Percentiles rank a stretch among this genome's conserved stretches.
These are phyloP conservation scores for Lepidurus couesii DNA, from an alignment of 1,140 invertebrate species.

Conservation along the genomic window DNA sequence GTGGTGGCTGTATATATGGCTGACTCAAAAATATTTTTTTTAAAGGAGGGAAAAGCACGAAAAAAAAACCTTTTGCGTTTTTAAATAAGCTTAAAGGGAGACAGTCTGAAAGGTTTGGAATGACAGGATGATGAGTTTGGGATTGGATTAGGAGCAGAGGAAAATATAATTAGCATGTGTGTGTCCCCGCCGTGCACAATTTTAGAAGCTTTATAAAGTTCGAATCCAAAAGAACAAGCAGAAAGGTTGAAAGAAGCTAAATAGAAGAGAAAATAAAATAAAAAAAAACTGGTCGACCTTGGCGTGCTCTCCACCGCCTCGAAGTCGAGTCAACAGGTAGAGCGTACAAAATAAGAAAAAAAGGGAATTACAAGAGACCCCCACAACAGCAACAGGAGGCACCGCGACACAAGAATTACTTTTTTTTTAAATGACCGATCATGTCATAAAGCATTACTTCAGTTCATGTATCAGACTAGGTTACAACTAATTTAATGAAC, in stretches of 20 bases:
- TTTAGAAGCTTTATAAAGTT: neutral
- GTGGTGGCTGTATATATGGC: neutral
- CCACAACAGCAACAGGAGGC: neutral
- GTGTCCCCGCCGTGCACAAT: neutral
- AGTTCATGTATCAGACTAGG: no score
- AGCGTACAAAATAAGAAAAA: neutral
- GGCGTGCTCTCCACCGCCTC: neutral
- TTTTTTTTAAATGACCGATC: neutral
- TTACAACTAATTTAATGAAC: no score
- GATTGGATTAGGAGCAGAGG: neutral
- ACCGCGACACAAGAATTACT: neutral
- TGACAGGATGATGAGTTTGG: slow-evolving; percentile 16
- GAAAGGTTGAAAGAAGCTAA: neutral
- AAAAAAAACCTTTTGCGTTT: neutral
- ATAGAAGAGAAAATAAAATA: neutral
- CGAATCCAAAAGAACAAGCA: neutral
- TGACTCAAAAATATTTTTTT: neutral
- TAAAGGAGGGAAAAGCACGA: neutral
- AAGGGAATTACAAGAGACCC: neutral
- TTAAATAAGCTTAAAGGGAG: neutral
- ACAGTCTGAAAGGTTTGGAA: slow-evolving; percentile 5
- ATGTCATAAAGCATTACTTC: neutral
- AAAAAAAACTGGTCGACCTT: slow-evolving; percentile 11
- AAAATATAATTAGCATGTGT: slow-evolving; percentile 5
- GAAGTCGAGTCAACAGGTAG: slow-evolving; percentile 4